Evolutionary conservation across 2,113 vertebrate genomes (phyloP).

Genomic region (Harpagus bidentatus): DNA sequence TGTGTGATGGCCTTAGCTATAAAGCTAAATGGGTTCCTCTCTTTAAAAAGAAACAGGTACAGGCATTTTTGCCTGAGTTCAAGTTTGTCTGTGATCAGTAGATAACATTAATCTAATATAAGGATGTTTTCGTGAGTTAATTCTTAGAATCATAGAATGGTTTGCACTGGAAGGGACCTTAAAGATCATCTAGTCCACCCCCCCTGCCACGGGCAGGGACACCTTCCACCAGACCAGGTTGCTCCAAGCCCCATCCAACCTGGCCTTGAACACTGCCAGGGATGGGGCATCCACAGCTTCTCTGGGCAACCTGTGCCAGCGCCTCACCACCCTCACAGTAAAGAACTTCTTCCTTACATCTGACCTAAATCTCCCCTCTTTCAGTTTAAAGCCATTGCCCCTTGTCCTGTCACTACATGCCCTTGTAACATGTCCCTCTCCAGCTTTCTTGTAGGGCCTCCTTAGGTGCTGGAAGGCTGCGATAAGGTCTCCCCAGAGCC

Average conservation of each 20-base stretch:
- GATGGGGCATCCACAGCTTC: background rate
- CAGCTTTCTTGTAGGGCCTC: too few species aligned
- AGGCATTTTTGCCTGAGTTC: background rate
- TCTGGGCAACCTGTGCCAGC: background rate
- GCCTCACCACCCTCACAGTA: background rate
- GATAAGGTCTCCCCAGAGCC: rapidly evolving
- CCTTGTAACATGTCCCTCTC: too few species aligned
- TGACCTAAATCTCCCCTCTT: background rate
- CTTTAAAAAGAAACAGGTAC: background rate
- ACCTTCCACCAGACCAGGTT: background rate
- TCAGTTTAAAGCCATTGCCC: background rate
- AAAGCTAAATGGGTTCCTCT: background rate
- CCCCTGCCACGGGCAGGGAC: background rate
- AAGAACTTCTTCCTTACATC: background rate
- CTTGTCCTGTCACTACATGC: background rate
- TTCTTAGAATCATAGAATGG: background rate
- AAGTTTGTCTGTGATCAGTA: background rate
- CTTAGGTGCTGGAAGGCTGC: too few species aligned
- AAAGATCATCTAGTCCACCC: rapidly evolving
- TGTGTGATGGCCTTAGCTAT: background rate
- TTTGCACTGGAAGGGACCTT: background rate
- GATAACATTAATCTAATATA: background rate
- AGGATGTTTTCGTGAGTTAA: background rate
- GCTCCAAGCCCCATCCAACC: background rate
- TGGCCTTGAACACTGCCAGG: background rate